A percentile compares a stretch with the other conserved stretches of the same genome.
phyloP scores from a whole-genome alignment of 2,113 vertebrate species.

The Ramphastos sulfuratus region DNA sequence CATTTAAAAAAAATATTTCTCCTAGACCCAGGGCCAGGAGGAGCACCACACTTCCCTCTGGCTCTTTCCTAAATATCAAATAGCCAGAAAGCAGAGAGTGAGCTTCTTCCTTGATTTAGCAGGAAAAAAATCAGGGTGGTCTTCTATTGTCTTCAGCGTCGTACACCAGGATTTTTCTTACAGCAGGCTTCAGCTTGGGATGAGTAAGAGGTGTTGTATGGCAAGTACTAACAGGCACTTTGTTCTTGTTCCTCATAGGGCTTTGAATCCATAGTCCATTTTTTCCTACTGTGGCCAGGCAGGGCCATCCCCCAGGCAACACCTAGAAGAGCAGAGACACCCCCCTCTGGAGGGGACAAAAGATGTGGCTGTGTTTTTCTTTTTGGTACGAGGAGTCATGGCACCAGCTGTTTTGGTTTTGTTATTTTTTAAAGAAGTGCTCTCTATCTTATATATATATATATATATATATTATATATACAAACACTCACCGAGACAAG shows the following conservation, averaged over 20 bases:
- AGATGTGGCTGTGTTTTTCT: constrained; percentile 57
- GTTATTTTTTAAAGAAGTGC: constrained; percentile 70
- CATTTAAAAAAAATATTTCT: background rate
- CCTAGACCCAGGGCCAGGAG: background rate
- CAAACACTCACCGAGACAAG: constrained; percentile 72
- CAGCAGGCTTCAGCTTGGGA: background rate
- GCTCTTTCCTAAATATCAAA: background rate
- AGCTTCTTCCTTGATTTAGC: background rate
- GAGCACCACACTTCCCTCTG: background rate
- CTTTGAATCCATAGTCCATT: background rate
- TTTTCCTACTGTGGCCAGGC: background rate
- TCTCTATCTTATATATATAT: constrained; percentile 55
- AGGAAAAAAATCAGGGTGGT: background rate
- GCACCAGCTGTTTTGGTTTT: constrained; percentile 66
- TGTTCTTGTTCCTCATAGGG: background rate
- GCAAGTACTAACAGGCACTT: constrained; percentile 7
- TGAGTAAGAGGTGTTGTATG: background rate
- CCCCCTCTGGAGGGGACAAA: background rate
- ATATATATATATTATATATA: constrained; percentile 64
- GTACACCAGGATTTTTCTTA: background rate
- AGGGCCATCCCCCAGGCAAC: constrained; percentile 2
- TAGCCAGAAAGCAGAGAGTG: background rate
- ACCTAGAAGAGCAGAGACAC: constrained; percentile 30
- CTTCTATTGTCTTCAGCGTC: background rate
- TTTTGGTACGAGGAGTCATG: constrained; percentile 69